A percentile compares a stretch with the other conserved stretches of the same genome.
These are phyloP conservation scores for Ganaspis brasiliensis DNA, from an alignment of 2,888 invertebrate species.

Conservation along the genomic window DNA sequence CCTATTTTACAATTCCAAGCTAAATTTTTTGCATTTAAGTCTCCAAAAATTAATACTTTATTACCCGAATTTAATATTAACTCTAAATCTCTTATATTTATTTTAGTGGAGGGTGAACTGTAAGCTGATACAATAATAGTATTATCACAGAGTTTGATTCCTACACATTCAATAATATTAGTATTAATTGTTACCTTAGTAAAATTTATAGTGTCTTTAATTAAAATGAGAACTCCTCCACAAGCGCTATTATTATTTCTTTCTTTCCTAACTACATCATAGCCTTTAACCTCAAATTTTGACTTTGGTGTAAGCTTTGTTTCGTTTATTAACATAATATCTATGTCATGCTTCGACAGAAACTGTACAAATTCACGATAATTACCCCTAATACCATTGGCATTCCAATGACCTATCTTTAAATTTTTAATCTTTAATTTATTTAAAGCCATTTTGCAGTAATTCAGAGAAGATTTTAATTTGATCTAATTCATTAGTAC, in stretches of 20 bases:
- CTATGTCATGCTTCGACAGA: conserved; percentile 47
- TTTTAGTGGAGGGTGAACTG: conserved; percentile 20
- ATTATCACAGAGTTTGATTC: conserved; percentile 37
- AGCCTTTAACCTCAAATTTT: conserved; percentile 44
- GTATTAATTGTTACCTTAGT: conserved; percentile 5
- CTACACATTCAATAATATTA: conserved; percentile 20
- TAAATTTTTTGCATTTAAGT: neutral
- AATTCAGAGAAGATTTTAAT: neutral
- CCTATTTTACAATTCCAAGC: neutral
- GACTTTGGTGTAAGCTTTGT: conserved; percentile 34
- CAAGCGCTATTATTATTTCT: neutral
- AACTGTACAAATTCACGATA: conserved; percentile 48
- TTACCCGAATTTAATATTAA: conserved; percentile 42
- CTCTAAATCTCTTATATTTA: conserved; percentile 49
- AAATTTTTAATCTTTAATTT: neutral
- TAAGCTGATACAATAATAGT: conserved; percentile 39
- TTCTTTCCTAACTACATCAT: conserved; percentile 25
- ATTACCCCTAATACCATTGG: conserved; percentile 52
- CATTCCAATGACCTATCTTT: conserved; percentile 52
- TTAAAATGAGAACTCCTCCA: conserved; percentile 29
- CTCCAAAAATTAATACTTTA: conserved; percentile 38
- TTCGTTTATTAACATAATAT: conserved; percentile 56
- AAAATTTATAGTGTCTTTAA: conserved; percentile 17
- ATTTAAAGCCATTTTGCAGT: neutral
- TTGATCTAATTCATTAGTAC: neutral